Conservation (phyloP, 2,797 vertebrate species). For the Parauchenoglanis punctatus region DNA sequence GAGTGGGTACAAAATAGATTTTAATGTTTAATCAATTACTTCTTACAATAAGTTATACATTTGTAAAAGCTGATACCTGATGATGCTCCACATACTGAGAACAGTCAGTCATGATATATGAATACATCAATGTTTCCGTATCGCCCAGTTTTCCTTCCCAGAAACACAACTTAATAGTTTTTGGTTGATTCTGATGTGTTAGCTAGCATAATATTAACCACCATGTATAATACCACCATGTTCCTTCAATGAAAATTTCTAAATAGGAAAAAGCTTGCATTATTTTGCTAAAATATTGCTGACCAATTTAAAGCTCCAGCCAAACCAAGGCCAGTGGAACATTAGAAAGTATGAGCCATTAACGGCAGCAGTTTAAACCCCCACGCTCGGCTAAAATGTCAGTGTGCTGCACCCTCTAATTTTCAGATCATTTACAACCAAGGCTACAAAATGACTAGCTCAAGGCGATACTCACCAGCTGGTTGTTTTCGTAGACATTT, state of each 20-base stretch:
- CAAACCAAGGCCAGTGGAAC: slow-evolving; percentile 6
- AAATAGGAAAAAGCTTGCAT: not conserved
- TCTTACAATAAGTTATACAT: not conserved
- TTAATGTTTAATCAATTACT: not conserved
- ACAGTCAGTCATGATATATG: not conserved
- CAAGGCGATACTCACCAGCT: slow-evolving; percentile 82
- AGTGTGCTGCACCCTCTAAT: not conserved
- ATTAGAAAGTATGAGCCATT: not conserved
- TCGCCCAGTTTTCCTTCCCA: not conserved
- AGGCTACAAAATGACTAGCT: not conserved
- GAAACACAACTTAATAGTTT: not conserved
- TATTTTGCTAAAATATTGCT: not conserved
- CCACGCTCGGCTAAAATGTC: slow-evolving; percentile 19
- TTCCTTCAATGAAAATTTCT: not conserved
- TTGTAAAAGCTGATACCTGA: not conserved
- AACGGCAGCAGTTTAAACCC: slow-evolving; percentile 1
- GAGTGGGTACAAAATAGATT: too few relatives aligned
- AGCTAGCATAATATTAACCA: not conserved
- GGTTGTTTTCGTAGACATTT: slow-evolving; percentile 95
- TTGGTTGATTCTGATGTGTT: not conserved
- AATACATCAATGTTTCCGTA: not conserved
- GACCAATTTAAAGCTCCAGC: not conserved
- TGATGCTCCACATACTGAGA: not conserved
- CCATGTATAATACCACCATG: not conserved
- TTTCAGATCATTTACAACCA: slow-evolving; percentile 25